Percentiles rank a stretch among this genome's conserved stretches.
Conservation (phyloP, 2,888 invertebrate genomes). For the Agrochola macilenta region DNA sequence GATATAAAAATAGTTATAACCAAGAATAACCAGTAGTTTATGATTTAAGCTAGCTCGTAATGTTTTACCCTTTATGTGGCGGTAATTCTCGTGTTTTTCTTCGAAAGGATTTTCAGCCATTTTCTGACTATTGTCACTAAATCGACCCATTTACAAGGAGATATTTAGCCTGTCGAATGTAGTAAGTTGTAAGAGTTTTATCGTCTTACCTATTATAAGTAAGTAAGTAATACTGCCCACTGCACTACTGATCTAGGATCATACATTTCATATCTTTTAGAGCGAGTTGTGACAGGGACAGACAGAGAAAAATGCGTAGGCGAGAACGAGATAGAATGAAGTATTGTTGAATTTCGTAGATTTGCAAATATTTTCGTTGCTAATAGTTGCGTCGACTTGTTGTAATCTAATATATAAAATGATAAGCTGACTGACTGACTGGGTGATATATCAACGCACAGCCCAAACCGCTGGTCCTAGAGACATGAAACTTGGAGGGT, state of each 20-base stretch:
- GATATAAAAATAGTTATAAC: constrained; percentile 49
- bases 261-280: too few relatives aligned
- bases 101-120: neutral
- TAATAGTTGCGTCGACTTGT: too few relatives aligned
- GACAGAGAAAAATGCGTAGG: neutral
- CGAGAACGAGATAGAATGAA: neutral
- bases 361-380: neutral
- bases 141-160: neutral
- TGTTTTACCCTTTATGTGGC: constrained; percentile 3
- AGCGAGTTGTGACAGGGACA: neutral
- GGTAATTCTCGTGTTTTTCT: constrained; percentile 1
- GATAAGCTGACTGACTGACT: too few relatives aligned
- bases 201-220: neutral
- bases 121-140: neutral
- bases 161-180: neutral
- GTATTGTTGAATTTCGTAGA: neutral
- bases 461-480: too few relatives aligned
- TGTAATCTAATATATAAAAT: too few relatives aligned
- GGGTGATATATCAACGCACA: too few relatives aligned
- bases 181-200: neutral
- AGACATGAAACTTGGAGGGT: too few relatives aligned
- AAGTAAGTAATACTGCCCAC: too few relatives aligned
- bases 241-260: too few relatives aligned
- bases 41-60: constrained; percentile 34
- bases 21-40: constrained; percentile 33